phyloP scores from a whole-genome alignment of 2,888 invertebrate genomes.

The Anodontia alba region DNA sequence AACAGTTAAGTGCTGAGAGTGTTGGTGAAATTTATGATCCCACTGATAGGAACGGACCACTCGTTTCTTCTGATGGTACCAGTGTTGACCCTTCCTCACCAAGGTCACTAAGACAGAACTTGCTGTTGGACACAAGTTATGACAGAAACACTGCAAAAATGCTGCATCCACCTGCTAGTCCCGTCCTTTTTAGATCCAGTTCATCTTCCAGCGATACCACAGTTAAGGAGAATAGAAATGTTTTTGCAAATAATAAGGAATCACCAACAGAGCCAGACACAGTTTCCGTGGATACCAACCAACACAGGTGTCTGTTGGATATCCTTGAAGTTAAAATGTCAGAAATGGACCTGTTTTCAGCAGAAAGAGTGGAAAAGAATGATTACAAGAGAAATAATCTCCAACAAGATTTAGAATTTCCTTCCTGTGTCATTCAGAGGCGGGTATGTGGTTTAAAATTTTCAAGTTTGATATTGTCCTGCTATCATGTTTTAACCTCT shows the following conservation, averaged over 20 bases:
- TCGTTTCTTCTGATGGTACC: constrained; percentile 50
- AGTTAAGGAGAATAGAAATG: constrained; percentile 7
- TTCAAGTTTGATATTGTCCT: too few relatives aligned
- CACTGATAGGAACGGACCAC: constrained; percentile 31
- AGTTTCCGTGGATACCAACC: constrained; percentile 20
- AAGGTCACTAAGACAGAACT: not conserved
- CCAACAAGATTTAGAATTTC: constrained; percentile 79
- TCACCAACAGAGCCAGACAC: not conserved
- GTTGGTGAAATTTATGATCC: constrained; percentile 54
- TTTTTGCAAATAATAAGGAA: constrained; percentile 12
- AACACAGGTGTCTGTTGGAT: constrained; percentile 88
- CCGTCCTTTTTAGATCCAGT: not conserved
- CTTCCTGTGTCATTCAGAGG: constrained; percentile 81
- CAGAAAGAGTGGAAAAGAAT: constrained; percentile 84
- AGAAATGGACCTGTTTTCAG: constrained; percentile 92
- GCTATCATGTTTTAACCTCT: too few relatives aligned
- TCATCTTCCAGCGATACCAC: constrained; percentile 24
- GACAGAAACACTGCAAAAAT: not conserved
- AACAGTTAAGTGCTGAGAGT: constrained; percentile 33
- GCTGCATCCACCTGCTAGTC: not conserved
- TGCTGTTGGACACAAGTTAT: constrained; percentile 5
- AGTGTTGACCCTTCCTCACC: constrained; percentile 66
- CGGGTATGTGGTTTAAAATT: constrained; percentile 68
- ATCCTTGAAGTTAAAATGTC: constrained; percentile 90
- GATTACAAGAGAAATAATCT: constrained; percentile 61